Percentiles rank a stretch among this genome's conserved stretches.
Conservation (phyloP, 2,797 vertebrate genomes). For the Dendrocincla tyrannina region DNA sequence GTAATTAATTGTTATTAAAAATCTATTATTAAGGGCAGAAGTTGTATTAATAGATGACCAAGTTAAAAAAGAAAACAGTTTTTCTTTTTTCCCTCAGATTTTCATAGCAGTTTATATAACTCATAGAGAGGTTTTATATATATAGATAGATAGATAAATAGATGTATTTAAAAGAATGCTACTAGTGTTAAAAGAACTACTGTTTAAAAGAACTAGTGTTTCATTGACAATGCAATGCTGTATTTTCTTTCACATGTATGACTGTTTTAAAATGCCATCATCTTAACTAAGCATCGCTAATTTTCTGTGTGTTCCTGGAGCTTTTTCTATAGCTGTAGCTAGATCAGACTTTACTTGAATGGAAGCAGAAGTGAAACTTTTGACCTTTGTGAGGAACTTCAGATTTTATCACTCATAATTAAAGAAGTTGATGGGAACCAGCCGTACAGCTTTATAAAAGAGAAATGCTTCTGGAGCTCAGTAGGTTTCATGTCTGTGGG, state of each 20-base stretch:
- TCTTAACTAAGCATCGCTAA: background rate
- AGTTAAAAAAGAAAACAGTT: background rate
- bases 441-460: background rate
- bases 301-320: background rate
- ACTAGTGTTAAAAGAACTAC: no score
- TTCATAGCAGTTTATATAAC: background rate
- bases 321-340: background rate
- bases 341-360: background rate
- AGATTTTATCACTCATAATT: background rate
- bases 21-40: background rate
- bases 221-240: rapidly evolving
- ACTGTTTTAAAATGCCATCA: background rate
- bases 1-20: background rate
- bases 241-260: background rate
- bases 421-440: background rate
- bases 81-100: background rate
- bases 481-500: background rate
- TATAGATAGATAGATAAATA: background rate
- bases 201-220: background rate
- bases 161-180: background rate
- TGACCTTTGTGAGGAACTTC: background rate
- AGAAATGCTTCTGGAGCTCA: background rate
- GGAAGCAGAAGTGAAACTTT: background rate
- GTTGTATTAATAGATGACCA: background rate
- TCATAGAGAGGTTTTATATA: background rate